A percentile compares a stretch with the other conserved stretches of the same genome.
These are phyloP conservation scores for Cyrtodaria siliqua DNA, from an alignment of 2,888 invertebrate species.

Conservation along the genomic window DNA sequence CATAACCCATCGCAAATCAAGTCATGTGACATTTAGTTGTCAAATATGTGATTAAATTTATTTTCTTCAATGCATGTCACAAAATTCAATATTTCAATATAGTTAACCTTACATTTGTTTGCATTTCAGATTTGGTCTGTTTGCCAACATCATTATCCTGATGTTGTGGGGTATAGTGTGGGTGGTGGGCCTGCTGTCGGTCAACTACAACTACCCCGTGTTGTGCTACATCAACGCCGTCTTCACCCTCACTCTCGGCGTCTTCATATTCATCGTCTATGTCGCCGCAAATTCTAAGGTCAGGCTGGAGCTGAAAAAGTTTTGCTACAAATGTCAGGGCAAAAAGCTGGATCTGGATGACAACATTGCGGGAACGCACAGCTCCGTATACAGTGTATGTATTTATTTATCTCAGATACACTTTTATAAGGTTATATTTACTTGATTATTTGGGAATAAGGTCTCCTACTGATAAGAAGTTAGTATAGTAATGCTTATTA, in stretches of 20 bases:
- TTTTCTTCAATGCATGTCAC: no score
- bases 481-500: no score
- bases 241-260: slow-evolving; percentile 92
- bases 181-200: slow-evolving; percentile 93
- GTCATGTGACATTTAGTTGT: no score
- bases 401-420: no score
- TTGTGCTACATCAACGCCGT: slow-evolving; percentile 93
- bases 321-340: slow-evolving; percentile 78
- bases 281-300: slow-evolving; percentile 95
- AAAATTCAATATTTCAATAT: no score
- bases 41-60: no score
- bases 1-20: no score
- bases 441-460: no score
- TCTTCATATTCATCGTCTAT: slow-evolving; percentile 94
- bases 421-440: no score
- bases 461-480: no score
- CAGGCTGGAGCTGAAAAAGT: slow-evolving; percentile 75
- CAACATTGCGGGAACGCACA: slow-evolving; percentile 70
- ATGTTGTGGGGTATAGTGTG: slow-evolving; percentile 94
- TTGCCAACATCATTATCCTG: slow-evolving; percentile 93
- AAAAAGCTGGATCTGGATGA: slow-evolving; percentile 80
- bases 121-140: slow-evolving; percentile 90
- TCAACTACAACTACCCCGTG: slow-evolving; percentile 90
- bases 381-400: slow-evolving; percentile 63
- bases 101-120: no score